Evolutionary conservation across 1,140 invertebrate genomes (phyloP).

Genomic region (Brachionus koreanus): DNA sequence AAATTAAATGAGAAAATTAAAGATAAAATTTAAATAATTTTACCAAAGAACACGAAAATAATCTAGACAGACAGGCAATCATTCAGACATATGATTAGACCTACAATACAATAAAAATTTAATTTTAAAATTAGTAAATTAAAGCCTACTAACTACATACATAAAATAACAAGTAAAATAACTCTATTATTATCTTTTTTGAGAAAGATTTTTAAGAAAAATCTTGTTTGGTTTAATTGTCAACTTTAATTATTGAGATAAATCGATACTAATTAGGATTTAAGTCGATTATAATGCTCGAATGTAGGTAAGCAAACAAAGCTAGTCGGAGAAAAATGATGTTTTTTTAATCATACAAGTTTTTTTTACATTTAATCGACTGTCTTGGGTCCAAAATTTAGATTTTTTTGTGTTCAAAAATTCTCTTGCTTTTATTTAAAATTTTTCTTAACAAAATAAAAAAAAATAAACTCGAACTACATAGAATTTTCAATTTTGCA

Average conservation of each 20-base stretch:
- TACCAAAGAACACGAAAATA: slow-evolving; percentile 9
- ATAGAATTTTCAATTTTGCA: background rate
- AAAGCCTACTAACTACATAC: background rate
- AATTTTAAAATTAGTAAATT: background rate
- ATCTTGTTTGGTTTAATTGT: background rate
- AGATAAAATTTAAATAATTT: slow-evolving; percentile 22
- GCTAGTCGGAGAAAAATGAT: background rate
- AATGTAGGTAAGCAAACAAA: slow-evolving; percentile 37
- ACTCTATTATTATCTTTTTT: slow-evolving; percentile 36
- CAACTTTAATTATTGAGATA: slow-evolving; percentile 28
- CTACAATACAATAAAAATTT: background rate
- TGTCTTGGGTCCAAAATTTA: background rate
- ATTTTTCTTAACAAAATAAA: background rate
- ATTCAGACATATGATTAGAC: slow-evolving; percentile 5
- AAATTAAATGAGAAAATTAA: background rate
- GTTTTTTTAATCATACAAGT: slow-evolving; percentile 1
- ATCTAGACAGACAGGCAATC: slow-evolving; percentile 35
- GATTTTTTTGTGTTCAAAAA: background rate
- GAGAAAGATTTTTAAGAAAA: background rate
- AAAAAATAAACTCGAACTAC: background rate
- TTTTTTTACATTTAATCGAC: background rate
- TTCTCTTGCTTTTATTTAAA: background rate
- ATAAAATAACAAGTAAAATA: background rate
- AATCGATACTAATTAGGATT: slow-evolving; percentile 37
- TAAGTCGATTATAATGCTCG: slow-evolving; percentile 8